A percentile compares a stretch with the other conserved stretches of the same genome.
phyloP scores from a whole-genome alignment of 2,113 vertebrate species.

The Bubalus kerabau region DNA sequence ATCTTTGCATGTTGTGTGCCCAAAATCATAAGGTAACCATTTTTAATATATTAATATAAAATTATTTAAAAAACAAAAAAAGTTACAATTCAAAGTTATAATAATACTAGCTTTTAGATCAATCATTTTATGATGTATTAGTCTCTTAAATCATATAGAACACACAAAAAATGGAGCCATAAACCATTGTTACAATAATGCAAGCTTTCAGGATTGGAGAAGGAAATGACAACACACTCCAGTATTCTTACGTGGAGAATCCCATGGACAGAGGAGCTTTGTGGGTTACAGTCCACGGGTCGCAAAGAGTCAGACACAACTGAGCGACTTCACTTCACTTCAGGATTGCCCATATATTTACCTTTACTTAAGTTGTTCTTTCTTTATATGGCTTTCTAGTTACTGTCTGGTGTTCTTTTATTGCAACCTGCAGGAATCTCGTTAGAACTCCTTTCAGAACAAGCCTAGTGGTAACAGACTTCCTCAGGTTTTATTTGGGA shows the following conservation, averaged over 20 bases:
- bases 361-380: neutral
- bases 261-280: too few relatives aligned
- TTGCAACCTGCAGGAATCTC: neutral
- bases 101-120: neutral
- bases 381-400: neutral
- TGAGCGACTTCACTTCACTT: neutral
- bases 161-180: neutral
- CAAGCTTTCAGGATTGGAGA: neutral
- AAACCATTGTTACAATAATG: neutral
- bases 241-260: too few relatives aligned
- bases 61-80: neutral
- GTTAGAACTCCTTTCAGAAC: neutral
- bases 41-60: neutral
- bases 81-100: neutral
- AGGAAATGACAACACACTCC: too few relatives aligned
- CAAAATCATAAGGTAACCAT: neutral
- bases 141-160: neutral
- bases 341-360: neutral
- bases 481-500: neutral
- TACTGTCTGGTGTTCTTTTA: neutral
- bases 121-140: neutral
- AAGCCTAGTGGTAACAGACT: neutral
- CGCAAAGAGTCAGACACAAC: too few relatives aligned
- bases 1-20: neutral
- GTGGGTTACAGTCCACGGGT: too few relatives aligned